These are phyloP conservation scores for Eonycteris spelaea DNA, from an alignment of 2,113 vertebrate species.

Conservation along the genomic window DNA sequence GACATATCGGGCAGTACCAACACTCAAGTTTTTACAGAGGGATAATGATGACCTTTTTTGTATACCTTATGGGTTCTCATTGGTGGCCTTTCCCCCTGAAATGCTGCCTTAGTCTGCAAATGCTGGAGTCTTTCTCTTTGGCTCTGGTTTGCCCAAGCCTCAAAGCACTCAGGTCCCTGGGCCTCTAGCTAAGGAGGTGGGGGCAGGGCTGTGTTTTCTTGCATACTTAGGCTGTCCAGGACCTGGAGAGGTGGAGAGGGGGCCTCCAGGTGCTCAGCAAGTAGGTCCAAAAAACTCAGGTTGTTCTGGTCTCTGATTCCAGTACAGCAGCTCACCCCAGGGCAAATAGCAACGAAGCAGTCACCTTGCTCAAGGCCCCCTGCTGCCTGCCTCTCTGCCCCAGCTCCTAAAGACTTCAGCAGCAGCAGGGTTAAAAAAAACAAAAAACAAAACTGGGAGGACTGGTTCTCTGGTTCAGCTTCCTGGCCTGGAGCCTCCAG, in stretches of 20 bases:
- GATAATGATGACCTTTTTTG: neutral
- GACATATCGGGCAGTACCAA: neutral
- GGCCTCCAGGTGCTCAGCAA: neutral
- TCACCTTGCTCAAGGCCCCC: slow-evolving; percentile 21
- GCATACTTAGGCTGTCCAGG: neutral
- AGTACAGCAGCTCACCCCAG: neutral
- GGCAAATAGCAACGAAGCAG: slow-evolving; percentile 29
- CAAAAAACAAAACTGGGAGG: slow-evolving; percentile 50
- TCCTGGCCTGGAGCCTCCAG: slow-evolving; percentile 33
- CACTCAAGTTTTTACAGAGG: neutral
- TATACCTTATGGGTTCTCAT: neutral
- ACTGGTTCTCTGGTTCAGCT: slow-evolving; percentile 60
- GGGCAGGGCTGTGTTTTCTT: neutral
- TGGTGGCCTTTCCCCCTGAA: neutral
- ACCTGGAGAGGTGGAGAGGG: neutral
- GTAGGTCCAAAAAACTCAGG: neutral
- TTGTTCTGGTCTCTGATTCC: neutral
- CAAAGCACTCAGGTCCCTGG: neutral
- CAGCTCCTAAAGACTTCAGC: neutral
- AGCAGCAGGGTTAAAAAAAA: neutral
- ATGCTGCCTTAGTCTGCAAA: neutral
- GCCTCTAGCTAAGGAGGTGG: neutral
- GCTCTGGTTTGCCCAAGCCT: neutral
- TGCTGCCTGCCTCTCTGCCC: neutral
- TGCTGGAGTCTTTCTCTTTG: neutral